These are phyloP conservation scores for Linepithema humile DNA, from an alignment of 1,140 invertebrate genomes.

Conservation along the genomic window DNA sequence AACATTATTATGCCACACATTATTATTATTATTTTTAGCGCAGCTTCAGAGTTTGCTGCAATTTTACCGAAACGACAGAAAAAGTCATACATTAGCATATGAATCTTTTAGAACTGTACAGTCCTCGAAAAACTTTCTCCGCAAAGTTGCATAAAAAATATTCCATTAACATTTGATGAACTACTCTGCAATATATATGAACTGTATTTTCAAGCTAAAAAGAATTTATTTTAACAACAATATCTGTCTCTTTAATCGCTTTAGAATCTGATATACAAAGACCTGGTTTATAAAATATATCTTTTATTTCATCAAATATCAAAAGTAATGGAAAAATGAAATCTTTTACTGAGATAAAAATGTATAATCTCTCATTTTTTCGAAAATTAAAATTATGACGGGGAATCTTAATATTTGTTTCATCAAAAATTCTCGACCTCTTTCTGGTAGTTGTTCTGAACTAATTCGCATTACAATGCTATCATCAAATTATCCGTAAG, in stretches of 20 bases:
- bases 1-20: not conserved
- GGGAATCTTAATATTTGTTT: too few species aligned
- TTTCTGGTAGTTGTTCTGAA: too few species aligned
- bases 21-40: constrained; percentile 6
- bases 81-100: constrained; percentile 3
- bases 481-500: constrained; percentile 12
- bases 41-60: not conserved
- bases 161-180: not conserved
- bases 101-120: not conserved
- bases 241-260: too few species aligned
- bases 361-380: too few species aligned
- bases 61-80: not conserved
- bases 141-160: constrained; percentile 21
- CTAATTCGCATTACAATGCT: constrained; percentile 28
- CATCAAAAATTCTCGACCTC: too few species aligned
- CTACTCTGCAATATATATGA: not conserved
- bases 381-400: too few species aligned
- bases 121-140: constrained; percentile 12
- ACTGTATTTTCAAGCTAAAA: not conserved
- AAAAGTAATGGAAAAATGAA: too few species aligned
- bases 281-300: too few species aligned
- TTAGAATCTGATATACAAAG: too few species aligned
- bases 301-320: too few species aligned
- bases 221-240: too few species aligned
- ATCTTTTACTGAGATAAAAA: too few species aligned